Percentiles rank a stretch among this genome's conserved stretches.
Evolutionary conservation across 1,140 invertebrate genomes (phyloP).

Genomic region (Ditylenchus dipsaci): DNA sequence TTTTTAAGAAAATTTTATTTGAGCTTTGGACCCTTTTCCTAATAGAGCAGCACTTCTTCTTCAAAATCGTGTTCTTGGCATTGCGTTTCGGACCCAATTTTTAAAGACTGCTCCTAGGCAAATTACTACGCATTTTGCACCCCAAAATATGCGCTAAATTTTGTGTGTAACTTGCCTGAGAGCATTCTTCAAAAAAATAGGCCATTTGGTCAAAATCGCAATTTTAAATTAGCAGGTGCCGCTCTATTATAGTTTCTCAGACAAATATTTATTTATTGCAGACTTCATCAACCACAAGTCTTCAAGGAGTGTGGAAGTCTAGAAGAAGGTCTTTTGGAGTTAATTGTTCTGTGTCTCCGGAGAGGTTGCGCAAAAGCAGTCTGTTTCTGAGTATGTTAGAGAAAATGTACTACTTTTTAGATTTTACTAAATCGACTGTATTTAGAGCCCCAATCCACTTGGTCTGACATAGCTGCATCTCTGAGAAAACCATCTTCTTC

Average conservation of each 20-base stretch:
- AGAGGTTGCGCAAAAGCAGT: neutral
- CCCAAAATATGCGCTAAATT: no score
- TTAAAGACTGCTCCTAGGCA: no score
- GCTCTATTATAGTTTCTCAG: no score
- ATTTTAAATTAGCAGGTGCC: no score
- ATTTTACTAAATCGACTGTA: neutral
- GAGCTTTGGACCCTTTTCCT: neutral
- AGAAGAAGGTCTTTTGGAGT: neutral
- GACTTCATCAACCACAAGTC: neutral
- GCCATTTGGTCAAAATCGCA: no score
- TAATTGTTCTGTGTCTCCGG: slow-evolving; percentile 5
- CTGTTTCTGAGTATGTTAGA: neutral
- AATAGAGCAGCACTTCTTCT: no score
- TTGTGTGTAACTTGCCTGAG: no score
- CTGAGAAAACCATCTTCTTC: neutral
- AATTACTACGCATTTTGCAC: no score
- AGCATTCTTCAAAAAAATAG: no score
- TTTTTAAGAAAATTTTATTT: neutral
- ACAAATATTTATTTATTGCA: neutral
- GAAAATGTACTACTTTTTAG: neutral
- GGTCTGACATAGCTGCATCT: neutral
- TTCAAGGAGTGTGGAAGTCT: slow-evolving; percentile 6
- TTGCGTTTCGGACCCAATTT: no score
- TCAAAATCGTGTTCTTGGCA: no score
- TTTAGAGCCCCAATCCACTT: neutral